phyloP scores from a whole-genome alignment of 2,797 vertebrate species.

The Chrosomus eos region DNA sequence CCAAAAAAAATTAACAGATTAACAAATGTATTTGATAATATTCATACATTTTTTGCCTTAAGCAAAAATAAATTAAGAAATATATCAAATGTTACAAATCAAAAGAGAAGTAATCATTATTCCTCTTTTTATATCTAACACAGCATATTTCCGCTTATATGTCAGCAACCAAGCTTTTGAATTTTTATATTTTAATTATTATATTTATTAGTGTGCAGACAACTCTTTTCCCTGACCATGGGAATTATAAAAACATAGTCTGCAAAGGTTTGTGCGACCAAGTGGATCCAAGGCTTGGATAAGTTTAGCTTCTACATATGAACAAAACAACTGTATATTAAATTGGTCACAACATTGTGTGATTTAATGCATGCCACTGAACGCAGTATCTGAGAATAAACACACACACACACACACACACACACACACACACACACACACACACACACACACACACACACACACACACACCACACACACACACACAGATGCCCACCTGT shows the following conservation, averaged over 20 bases:
- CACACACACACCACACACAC: not conserved
- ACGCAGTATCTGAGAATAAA: not conserved
- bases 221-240: not conserved
- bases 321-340: not conserved
- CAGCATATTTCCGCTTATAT: no score
- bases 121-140: no score
- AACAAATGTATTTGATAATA: no score
- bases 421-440: not conserved
- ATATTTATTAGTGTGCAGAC: not conserved
- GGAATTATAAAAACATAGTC: not conserved
- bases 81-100: no score
- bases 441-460: not conserved
- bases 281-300: no score
- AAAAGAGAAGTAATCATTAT: not conserved
- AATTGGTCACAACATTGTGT: not conserved
- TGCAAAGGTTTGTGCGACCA: no score
- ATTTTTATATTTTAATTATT: not conserved
- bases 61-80: no score
- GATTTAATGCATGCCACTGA: not conserved
- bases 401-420: slow-evolving; percentile 3
- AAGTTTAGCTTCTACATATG: no score
- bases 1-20: not conserved
- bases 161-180: not conserved
- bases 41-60: no score
- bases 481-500: slow-evolving; percentile 74